These are phyloP conservation scores for Scotopteryx bipunctaria DNA, from an alignment of 2,888 invertebrate species.

Conservation along the genomic window DNA sequence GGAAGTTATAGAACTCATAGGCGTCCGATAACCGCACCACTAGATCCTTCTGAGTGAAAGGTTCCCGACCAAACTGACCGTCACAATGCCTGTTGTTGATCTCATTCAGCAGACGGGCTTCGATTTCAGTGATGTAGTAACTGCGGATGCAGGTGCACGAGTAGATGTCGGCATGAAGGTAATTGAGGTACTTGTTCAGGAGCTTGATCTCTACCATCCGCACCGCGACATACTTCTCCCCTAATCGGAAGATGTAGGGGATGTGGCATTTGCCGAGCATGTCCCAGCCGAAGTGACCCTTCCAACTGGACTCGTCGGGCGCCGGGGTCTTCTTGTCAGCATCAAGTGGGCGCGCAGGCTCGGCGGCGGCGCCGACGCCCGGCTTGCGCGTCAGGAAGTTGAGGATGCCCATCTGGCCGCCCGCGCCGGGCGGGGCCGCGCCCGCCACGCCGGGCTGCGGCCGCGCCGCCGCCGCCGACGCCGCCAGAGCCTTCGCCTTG, in stretches of 20 bases:
- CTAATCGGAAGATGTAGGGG: slow-evolving; percentile 93
- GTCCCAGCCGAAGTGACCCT: slow-evolving; percentile 95
- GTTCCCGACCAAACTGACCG: slow-evolving; percentile 93
- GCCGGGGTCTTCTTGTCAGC: slow-evolving; percentile 73
- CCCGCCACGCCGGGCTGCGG: slow-evolving; percentile 71
- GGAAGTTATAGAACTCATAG: slow-evolving; percentile 94
- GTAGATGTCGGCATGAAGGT: slow-evolving; percentile 94
- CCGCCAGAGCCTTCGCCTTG: slow-evolving; percentile 84
- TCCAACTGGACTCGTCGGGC: slow-evolving; percentile 90
- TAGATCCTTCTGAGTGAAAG: slow-evolving; percentile 94
- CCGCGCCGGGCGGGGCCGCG: slow-evolving; percentile 60
- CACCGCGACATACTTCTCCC: slow-evolving; percentile 95
- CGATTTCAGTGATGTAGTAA: slow-evolving; percentile 95
- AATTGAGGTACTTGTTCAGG: slow-evolving; percentile 93
- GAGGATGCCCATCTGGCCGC: slow-evolving; percentile 83
- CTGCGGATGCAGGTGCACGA: slow-evolving; percentile 96
- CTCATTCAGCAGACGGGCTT: slow-evolving; percentile 94
- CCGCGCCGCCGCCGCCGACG: slow-evolving; percentile 78
- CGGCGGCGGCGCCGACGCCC: slow-evolving; percentile 49
- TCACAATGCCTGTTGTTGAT: slow-evolving; percentile 97
- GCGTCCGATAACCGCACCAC: slow-evolving; percentile 95
- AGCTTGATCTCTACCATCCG: slow-evolving; percentile 96
- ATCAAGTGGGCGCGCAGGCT: slow-evolving; percentile 56
- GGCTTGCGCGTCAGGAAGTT: slow-evolving; percentile 84
- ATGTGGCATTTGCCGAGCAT: slow-evolving; percentile 93